Base-by-base conservation (phyloP, 2,113 vertebrate genomes). In the Psephotus haematonotus region DNA sequence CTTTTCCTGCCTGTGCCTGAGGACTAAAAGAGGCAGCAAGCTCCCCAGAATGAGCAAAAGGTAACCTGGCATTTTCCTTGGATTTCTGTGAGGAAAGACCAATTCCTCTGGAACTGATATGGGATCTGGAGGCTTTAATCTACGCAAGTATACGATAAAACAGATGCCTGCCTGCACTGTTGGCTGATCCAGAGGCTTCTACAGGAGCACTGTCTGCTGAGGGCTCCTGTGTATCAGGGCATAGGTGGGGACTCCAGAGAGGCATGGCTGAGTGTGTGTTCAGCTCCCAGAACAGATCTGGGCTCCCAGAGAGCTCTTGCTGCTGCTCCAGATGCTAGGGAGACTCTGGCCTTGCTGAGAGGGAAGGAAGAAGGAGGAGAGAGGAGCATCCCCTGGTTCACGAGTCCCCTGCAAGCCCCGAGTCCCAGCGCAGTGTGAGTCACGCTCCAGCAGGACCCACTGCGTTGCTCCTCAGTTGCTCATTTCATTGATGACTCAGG, bases 401-500 rank as follows among this genome's bases (percentile, higher is more conserved):
- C 5, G 57, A 72, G 57, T 33, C 17, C 63, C 62, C 47, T 10
- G 24, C 2, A 31, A 68, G 47, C 65, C 67, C 78, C 17, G 3
- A 25, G 37, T 83, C 70, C 44, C 60, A 43, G n/a, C 0, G 5
- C 82, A 62, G 67, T 1, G 0, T 97, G 97, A 97, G 82, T 97
- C 97, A 97, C 28, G 28, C 78, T 70, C 71, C 52, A 2, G 57
- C 0, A 1, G 76, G 95, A 88, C 92, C 59, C 10, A 28, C 78
- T 8, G 53, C 4, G 14, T 69, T 90, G 67, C 95, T 81, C 31
- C 82, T 86, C 1, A 5, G 71, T 91, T 96, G 94, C 93, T 97
- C 90, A 91, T 76, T 94, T 88, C 88, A 86, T 67, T 63, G 94
- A 63, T 97, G 97, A 97, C 93, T 96, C 96, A 97, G 88, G 92